Evolutionary conservation across 2,113 vertebrate species (phyloP).

Genomic region (Chascanopsetta lugubris): DNA sequence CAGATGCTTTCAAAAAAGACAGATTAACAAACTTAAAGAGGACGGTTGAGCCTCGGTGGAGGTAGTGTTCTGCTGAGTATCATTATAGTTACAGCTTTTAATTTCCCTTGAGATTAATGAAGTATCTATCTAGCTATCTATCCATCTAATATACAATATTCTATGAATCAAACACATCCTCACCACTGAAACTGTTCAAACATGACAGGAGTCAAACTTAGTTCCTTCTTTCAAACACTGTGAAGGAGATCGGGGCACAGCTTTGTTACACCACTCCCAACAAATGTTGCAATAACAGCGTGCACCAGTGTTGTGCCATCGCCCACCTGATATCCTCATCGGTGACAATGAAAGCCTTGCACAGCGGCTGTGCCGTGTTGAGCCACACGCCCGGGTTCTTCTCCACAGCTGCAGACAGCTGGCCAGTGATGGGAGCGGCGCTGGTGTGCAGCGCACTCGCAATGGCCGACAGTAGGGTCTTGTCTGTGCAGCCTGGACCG

Average conservation of each 20-base stretch:
- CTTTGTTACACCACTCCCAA: not conserved
- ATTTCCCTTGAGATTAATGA: not conserved
- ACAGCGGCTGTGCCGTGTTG: constrained; percentile 95
- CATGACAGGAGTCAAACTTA: not conserved
- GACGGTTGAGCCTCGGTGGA: no score
- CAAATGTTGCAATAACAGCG: not conserved
- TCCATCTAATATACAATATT: no score
- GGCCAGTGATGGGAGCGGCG: constrained; percentile 94
- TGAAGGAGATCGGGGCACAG: not conserved
- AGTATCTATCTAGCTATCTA: no score
- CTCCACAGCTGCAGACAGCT: constrained; percentile 95
- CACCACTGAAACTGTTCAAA: not conserved
- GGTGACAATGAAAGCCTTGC: constrained; percentile 98
- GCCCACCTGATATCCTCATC: constrained; percentile 96
- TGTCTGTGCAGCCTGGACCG: constrained; percentile 95
- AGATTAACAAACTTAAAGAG: no score
- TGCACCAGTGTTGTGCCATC: not conserved
- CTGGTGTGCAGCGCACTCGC: constrained; percentile 98
- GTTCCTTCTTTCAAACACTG: not conserved
- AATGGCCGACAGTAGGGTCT: constrained; percentile 94
- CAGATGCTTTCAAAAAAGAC: no score
- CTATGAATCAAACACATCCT: not conserved
- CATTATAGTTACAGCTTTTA: no score
- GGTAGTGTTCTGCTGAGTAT: no score
- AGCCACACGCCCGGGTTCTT: constrained; percentile 99